Conservation (phyloP, 2,888 invertebrate genomes). For the Latrodectus elegans region DNA sequence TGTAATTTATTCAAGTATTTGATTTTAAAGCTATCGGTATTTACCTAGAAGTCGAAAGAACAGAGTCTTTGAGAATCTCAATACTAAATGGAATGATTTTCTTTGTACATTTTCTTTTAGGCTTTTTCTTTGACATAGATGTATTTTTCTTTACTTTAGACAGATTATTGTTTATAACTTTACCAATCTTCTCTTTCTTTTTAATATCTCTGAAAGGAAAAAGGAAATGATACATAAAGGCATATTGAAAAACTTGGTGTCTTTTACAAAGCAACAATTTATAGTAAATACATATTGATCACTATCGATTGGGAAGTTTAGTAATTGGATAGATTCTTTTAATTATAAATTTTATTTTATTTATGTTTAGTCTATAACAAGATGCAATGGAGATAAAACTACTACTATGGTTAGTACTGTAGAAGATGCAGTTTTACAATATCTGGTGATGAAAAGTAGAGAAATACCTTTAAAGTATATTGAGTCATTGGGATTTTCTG, state of each 20-base stretch:
- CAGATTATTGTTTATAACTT: conserved; percentile 17
- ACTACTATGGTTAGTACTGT: too few relatives aligned
- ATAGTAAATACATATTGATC: background rate
- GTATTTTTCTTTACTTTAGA: conserved; percentile 9
- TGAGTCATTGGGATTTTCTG: too few relatives aligned
- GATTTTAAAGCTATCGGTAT: background rate
- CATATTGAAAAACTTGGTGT: background rate
- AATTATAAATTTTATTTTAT: too few relatives aligned
- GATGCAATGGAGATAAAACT: too few relatives aligned
- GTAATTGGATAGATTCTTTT: too few relatives aligned
- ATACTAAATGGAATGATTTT: conserved; percentile 9
- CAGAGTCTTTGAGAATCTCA: background rate
- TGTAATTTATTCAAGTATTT: background rate
- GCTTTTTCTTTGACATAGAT: conserved; percentile 10
- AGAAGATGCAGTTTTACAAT: too few relatives aligned
- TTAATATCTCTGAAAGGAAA: conserved; percentile 24
- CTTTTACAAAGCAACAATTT: background rate
- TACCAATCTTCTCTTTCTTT: conserved; percentile 33
- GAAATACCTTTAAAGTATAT: too few relatives aligned
- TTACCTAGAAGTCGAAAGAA: conserved; percentile 7
- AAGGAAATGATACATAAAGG: background rate
- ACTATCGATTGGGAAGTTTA: background rate
- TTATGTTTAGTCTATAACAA: too few relatives aligned
- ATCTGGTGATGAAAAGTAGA: too few relatives aligned
- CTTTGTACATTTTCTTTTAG: conserved; percentile 14